Percentiles rank a stretch among this genome's conserved stretches.
Evolutionary conservation across 2,888 invertebrate genomes (phyloP).

Genomic region (Melinaea marsaeus): DNA sequence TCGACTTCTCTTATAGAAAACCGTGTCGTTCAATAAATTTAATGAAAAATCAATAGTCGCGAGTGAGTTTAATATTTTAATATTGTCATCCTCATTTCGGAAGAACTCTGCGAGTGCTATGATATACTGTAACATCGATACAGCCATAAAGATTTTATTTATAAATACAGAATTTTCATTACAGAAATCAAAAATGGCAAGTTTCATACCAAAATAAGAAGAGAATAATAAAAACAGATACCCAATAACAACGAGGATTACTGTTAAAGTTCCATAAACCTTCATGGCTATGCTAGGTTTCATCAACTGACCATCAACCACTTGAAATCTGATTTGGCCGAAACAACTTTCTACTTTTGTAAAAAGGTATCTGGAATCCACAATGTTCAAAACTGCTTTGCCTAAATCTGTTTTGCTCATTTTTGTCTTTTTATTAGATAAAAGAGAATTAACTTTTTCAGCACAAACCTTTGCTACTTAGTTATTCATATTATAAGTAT

Average conservation of each 20-base stretch:
- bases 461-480: no score
- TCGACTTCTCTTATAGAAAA: conserved; percentile 8
- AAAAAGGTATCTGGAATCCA: conserved; percentile 36
- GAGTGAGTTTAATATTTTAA: conserved; percentile 21
- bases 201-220: conserved; percentile 25
- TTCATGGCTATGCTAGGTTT: conserved; percentile 41
- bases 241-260: conserved; percentile 29
- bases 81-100: conserved; percentile 38
- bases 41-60: conserved; percentile 19
- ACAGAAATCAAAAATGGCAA: conserved; percentile 23
- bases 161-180: conserved; percentile 34
- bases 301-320: conserved; percentile 35
- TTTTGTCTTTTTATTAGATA: background rate
- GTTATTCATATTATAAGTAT: no score
- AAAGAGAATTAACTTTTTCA: background rate
- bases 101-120: conserved; percentile 39
- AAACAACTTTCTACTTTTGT: conserved; percentile 39
- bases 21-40: conserved; percentile 6
- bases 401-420: conserved; percentile 10
- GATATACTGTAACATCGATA: conserved; percentile 42
- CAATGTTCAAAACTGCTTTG: conserved; percentile 16
- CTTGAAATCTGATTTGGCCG: conserved; percentile 48
- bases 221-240: conserved; percentile 25
- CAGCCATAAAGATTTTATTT: conserved; percentile 39
- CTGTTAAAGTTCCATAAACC: conserved; percentile 32